These are phyloP conservation scores for Zaprionus camerounensis DNA, from an alignment of 1,140 invertebrate genomes.

Conservation along the genomic window DNA sequence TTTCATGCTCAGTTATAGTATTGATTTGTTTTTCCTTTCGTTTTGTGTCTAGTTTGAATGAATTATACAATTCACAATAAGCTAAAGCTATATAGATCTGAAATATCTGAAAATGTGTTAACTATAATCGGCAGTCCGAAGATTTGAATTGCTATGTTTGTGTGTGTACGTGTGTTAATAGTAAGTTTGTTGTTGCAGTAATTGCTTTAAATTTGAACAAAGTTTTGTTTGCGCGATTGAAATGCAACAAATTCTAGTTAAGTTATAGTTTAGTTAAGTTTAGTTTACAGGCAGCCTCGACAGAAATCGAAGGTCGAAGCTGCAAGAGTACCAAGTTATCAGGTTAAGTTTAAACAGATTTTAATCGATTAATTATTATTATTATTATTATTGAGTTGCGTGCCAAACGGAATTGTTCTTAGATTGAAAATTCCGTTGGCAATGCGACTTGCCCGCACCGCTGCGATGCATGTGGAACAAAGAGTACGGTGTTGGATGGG, in stretches of 20 bases:
- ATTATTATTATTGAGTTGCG: constrained; percentile 56
- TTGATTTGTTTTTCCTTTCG: constrained; percentile 43
- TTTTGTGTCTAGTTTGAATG: constrained; percentile 42
- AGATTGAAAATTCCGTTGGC: constrained; percentile 17
- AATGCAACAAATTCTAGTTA: constrained; percentile 72
- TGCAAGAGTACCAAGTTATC: constrained; percentile 48
- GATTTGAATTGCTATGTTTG: constrained; percentile 3
- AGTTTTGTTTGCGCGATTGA: constrained; percentile 67
- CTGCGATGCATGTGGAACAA: constrained; percentile 68
- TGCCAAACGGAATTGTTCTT: constrained; percentile 8
- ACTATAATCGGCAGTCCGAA: constrained; percentile 15
- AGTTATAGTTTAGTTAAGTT: constrained; percentile 49
- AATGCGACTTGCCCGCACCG: constrained; percentile 34
- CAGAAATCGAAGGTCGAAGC: constrained; percentile 32
- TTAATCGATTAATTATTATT: constrained; percentile 18
- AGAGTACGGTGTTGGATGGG: constrained; percentile 1
- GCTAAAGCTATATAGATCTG: constrained; percentile 49
- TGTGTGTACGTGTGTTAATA: constrained; percentile 38
- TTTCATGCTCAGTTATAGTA: constrained; percentile 59
- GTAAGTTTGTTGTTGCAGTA: constrained; percentile 54
- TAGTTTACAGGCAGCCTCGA: constrained; percentile 31
- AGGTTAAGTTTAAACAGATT: constrained; percentile 24
- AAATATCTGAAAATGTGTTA: constrained; percentile 49
- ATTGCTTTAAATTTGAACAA: constrained; percentile 59
- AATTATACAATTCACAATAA: constrained; percentile 35